Conservation (phyloP, 2,797 vertebrate species). For the Hoplostethus mediterraneus region DNA sequence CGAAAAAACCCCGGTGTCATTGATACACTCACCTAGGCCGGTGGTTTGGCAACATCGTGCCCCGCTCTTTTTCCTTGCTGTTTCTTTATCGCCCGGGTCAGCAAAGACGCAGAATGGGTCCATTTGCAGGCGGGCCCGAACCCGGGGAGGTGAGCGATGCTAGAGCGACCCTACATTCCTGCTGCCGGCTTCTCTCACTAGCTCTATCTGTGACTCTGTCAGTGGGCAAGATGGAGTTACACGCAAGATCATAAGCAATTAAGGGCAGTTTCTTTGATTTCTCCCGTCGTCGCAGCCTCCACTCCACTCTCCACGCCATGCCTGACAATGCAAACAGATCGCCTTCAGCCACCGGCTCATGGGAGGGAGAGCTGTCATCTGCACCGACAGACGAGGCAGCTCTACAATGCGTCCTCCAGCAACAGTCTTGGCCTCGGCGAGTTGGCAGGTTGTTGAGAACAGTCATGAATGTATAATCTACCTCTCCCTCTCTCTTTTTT, state of each 20-base stretch:
- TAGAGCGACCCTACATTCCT: conserved; percentile 23
- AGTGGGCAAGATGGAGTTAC: conserved; percentile 18
- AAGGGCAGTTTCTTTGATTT: background rate
- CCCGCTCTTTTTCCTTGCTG: conserved; percentile 2
- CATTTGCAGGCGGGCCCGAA: conserved; percentile 40
- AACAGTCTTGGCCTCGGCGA: background rate
- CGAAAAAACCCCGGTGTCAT: conserved; percentile 31
- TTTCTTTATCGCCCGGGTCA: conserved; percentile 63
- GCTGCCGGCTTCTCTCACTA: conserved; percentile 27
- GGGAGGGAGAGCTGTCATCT: background rate
- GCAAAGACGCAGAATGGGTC: conserved; percentile 52
- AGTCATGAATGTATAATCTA: background rate
- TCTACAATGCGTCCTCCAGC: background rate
- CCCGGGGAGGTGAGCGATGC: conserved; percentile 16
- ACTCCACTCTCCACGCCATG: background rate
- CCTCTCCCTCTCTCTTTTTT: conserved; percentile 4
- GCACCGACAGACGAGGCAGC: background rate
- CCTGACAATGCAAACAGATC: conserved; percentile 25
- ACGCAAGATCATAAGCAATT: background rate
- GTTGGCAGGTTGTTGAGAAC: conserved; percentile 1
- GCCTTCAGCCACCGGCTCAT: background rate
- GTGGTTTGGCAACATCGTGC: conserved; percentile 36
- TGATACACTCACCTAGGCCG: conserved; percentile 48
- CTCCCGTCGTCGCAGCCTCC: background rate
- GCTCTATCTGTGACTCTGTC: background rate